Conservation (phyloP, 2,797 vertebrate species). For the Acanthurus tractus region DNA sequence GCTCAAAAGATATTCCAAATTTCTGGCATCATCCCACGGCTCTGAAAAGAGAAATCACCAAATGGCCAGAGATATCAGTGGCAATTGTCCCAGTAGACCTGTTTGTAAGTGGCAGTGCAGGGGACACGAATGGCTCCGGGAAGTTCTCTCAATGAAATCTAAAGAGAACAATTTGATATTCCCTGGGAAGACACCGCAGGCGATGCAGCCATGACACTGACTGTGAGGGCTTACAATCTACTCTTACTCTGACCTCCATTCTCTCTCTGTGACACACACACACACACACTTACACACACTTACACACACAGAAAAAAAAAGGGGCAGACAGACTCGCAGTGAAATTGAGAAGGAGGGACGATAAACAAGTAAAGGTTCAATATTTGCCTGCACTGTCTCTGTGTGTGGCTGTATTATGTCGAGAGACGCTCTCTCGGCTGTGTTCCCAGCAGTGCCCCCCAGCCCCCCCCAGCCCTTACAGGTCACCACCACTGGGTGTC, state of each 20-base stretch:
- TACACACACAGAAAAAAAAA: conserved; percentile 17
- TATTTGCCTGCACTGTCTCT: conserved; percentile 35
- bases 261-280: not conserved
- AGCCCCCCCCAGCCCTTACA: conserved; percentile 13
- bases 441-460: conserved; percentile 8
- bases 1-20: not conserved
- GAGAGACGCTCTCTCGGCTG: conserved; percentile 33
- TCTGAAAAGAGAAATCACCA: conserved; percentile 39
- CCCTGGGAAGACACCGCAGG: conserved; percentile 35
- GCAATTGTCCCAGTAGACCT: conserved; percentile 27
- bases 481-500: conserved; percentile 7
- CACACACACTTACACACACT: not conserved
- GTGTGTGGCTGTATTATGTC: conserved; percentile 41
- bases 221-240: conserved; percentile 17
- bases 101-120: conserved; percentile 38
- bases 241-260: not conserved
- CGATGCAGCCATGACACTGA: conserved; percentile 11
- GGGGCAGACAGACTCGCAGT: conserved; percentile 31
- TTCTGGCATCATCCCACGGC: not conserved
- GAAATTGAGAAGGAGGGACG: conserved; percentile 43
- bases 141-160: conserved; percentile 49
- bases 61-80: too few species aligned
- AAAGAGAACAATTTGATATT: conserved; percentile 51
- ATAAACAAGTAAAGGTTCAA: conserved; percentile 50
- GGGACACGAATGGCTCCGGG: conserved; percentile 31